Conservation (phyloP, 2,888 invertebrate genomes). For the Oligia latruncula region DNA sequence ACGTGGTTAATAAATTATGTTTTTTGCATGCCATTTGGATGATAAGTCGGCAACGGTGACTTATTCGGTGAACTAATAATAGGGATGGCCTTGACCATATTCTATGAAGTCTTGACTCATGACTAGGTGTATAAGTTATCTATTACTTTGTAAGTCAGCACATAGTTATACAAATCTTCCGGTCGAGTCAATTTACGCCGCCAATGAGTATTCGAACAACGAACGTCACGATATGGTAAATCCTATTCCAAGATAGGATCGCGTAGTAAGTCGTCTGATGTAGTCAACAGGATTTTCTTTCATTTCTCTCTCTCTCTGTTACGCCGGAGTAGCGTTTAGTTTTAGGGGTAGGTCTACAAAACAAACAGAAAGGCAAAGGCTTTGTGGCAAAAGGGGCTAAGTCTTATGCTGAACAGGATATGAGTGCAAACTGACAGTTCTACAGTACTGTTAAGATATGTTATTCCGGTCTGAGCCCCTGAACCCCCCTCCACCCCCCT, state of each 20-base stretch:
- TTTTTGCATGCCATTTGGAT: constrained; percentile 32
- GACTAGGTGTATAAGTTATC: background rate
- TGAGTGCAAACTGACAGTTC: no score
- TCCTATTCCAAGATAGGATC: background rate
- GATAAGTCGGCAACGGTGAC: constrained; percentile 10
- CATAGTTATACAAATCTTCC: background rate
- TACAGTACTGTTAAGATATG: no score
- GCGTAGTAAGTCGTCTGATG: background rate
- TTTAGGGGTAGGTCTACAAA: background rate
- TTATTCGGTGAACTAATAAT: constrained; percentile 24
- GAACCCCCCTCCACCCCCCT: no score
- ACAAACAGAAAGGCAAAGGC: constrained; percentile 10
- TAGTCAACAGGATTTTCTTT: constrained; percentile 7
- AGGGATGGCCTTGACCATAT: constrained; percentile 36
- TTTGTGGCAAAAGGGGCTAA: background rate
- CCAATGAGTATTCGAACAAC: background rate
- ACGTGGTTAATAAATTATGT: constrained; percentile 44
- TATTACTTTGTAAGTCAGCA: background rate
- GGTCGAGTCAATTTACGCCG: no score
- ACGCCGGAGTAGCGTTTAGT: background rate
- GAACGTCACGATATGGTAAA: background rate
- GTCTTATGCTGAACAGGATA: no score
- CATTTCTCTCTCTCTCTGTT: background rate
- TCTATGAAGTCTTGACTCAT: constrained; percentile 28
- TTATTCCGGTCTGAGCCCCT: no score